A percentile compares a stretch with the other conserved stretches of the same genome.
Conservation (phyloP, 1,140 invertebrate species). For the Ips nitidus region DNA sequence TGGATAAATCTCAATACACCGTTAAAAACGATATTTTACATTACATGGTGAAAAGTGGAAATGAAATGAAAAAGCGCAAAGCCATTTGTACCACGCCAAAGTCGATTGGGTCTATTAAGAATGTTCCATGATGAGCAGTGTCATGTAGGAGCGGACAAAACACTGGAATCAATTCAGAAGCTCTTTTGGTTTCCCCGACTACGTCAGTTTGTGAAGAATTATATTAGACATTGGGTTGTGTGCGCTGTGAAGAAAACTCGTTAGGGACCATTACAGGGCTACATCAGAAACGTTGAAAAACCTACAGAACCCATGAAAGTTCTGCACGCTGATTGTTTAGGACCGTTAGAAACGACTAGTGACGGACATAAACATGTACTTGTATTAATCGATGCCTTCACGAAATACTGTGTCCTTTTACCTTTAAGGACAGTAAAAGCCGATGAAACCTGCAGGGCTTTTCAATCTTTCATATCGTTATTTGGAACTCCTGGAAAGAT, state of each 20-base stretch:
- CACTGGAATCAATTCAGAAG: conserved; percentile 38
- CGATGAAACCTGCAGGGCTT: neutral
- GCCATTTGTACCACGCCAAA: conserved; percentile 37
- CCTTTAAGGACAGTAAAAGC: neutral
- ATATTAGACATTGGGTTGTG: conserved; percentile 40
- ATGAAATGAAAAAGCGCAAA: conserved; percentile 37
- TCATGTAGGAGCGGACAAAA: conserved; percentile 44
- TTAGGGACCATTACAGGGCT: conserved; percentile 46
- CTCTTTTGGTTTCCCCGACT: conserved; percentile 45
- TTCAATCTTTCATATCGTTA: conserved; percentile 10
- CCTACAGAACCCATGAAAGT: conserved; percentile 32
- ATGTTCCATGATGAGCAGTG: conserved; percentile 48
- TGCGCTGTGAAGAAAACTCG: conserved; percentile 41
- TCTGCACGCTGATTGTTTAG: neutral
- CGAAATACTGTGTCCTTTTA: conserved; percentile 5
- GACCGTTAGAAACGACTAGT: neutral
- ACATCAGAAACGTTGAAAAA: conserved; percentile 41
- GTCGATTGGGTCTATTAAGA: conserved; percentile 41
- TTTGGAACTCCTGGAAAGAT: neutral
- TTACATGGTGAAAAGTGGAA: neutral
- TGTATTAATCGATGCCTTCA: conserved; percentile 48
- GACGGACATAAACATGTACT: conserved; percentile 29
- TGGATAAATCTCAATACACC: neutral
- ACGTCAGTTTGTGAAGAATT: conserved; percentile 38
- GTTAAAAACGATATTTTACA: neutral